Evolutionary conservation across 2,888 invertebrate species (phyloP), one percentile per base, ranked within the genome.

Genomic region (Macaria notata): DNA sequence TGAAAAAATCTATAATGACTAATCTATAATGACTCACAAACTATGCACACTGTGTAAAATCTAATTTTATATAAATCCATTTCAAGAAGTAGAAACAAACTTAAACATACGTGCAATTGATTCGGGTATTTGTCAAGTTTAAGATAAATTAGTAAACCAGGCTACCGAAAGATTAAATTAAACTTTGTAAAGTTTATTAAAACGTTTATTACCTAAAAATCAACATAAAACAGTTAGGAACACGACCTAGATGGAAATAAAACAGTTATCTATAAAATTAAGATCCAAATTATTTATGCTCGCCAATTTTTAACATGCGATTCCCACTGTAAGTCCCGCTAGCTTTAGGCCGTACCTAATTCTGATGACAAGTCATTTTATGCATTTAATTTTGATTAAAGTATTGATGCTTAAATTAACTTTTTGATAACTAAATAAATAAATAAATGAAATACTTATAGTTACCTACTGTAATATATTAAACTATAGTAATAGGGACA

Each of bases 191-290:
- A 6, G 33, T 3, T 36, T 36, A 36, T 33, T 2, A 36, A 19
- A 19, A 2, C 19, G 19, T 36, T 36, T 6, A 36, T 36, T 36
- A 6, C 5, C 5, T 36, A 9, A 47, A 58, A 39, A 46, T 54
- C 43, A 46, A 36, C 46, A 44, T 41, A n/a, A 53, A 59, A 66
- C 64, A 62, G 64, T 62, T 66, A 66, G 54, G 38, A 61, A 64
- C 63, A 61, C 53, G 61, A 58, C 56, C 64, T 61, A 61, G 45
- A 61, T 66, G 9, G 33, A 57, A 52, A 56, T 31, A 36, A 8
- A 59, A 66, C 63, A 62, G 66, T 62, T 63, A 66, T 51, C 63
- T 50, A 63, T 62, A 54, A 67, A 62, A 65, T 62, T 63, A 64
- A 66, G 59, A 63, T 55, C 51, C 9, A 50, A 64, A 66, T 64